Evolutionary conservation across 2,797 vertebrate species (phyloP).

Genomic region (Alcedo atthis): DNA sequence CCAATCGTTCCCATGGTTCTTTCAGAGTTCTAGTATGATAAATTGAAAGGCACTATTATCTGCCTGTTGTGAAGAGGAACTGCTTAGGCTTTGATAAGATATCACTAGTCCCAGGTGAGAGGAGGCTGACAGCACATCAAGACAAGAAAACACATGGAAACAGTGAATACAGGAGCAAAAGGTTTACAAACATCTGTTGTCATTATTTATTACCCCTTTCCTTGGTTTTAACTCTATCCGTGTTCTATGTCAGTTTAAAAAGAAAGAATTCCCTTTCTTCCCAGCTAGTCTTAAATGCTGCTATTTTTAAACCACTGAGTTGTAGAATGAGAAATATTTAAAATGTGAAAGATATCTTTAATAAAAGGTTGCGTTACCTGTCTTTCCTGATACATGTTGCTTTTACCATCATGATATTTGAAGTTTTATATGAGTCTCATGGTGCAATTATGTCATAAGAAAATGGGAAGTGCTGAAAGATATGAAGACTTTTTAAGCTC

Average conservation of each 20-base stretch:
- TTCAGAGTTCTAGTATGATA: conserved; percentile 84
- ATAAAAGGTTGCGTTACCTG: conserved; percentile 60
- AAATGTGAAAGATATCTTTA: conserved; percentile 48
- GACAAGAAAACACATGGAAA: conserved; percentile 89
- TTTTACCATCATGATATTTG: conserved; percentile 38
- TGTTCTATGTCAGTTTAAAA: conserved; percentile 63
- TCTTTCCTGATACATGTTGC: conserved; percentile 34
- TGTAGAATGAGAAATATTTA: conserved; percentile 35
- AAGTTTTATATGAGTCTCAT: conserved; percentile 31
- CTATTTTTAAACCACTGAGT: conserved; percentile 55
- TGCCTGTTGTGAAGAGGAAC: conserved; percentile 87
- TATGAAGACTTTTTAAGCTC: conserved; percentile 1
- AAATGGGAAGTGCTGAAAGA: conserved; percentile 44
- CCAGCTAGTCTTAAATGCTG: conserved; percentile 31
- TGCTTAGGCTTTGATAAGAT: conserved; percentile 99
- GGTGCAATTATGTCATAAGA: conserved; percentile 25
- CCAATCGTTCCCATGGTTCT: conserved; percentile 92
- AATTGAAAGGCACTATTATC: conserved; percentile 91
- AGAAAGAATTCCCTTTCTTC: conserved; percentile 61
- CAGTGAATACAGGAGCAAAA: conserved; percentile 76
- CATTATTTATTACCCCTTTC: conserved; percentile 80
- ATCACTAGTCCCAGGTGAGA: conserved; percentile 99
- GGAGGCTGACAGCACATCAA: conserved; percentile 90
- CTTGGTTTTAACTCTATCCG: conserved; percentile 73
- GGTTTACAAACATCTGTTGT: conserved; percentile 86